Conservation (phyloP, 2,113 vertebrate species). For the Neofelis nebulosa region DNA sequence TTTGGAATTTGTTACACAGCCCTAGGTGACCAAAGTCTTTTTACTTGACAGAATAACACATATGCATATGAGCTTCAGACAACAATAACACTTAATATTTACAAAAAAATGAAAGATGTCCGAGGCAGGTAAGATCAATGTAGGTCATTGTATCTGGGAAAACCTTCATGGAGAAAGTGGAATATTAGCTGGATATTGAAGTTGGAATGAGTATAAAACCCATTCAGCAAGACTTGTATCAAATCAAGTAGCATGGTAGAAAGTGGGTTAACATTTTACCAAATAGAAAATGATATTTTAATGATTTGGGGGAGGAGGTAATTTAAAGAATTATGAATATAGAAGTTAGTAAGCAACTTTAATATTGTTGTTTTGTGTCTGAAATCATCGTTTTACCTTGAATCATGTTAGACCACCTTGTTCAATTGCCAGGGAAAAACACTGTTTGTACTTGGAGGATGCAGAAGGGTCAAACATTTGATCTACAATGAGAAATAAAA, state of each 20-base stretch:
- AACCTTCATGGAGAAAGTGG: neutral
- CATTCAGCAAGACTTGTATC: neutral
- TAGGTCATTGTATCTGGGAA: neutral
- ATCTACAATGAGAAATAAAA: neutral
- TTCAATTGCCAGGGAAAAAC: neutral
- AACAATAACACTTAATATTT: neutral
- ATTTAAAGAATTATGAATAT: slow-evolving; percentile 6
- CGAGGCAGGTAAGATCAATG: neutral
- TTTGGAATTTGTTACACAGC: neutral
- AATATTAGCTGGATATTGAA: neutral
- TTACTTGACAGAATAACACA: neutral
- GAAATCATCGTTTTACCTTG: neutral
- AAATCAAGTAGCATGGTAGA: neutral
- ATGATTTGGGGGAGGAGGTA: neutral
- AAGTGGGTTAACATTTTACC: neutral
- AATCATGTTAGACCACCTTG: neutral
- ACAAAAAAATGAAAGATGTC: neutral
- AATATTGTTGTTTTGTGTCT: neutral
- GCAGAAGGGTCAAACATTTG: neutral
- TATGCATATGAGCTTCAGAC: neutral
- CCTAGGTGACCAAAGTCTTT: neutral
- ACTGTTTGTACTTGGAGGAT: neutral
- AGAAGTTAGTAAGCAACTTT: neutral
- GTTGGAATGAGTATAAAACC: neutral
- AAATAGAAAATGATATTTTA: neutral